phyloP scores from a whole-genome alignment of 2,888 invertebrate species.

The Cataglyphis rosenhaueri region DNA sequence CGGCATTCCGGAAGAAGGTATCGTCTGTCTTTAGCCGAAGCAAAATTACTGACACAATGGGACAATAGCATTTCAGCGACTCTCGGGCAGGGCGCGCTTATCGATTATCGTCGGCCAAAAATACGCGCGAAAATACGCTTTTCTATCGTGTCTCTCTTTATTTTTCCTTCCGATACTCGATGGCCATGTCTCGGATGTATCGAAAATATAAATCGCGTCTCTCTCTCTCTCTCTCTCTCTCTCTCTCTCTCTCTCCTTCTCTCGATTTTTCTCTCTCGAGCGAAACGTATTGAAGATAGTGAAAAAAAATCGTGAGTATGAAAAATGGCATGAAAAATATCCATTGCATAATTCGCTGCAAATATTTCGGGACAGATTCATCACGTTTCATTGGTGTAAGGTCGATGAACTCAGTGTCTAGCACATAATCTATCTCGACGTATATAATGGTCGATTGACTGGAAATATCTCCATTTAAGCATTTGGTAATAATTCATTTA shows the following conservation, averaged over 20 bases:
- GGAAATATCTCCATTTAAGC: conserved; percentile 19
- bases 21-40: conserved; percentile 34
- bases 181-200: conserved; percentile 29
- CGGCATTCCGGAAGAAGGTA: conserved; percentile 26
- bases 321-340: conserved; percentile 5
- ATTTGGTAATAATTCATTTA: conserved; percentile 41
- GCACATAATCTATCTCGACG: neutral
- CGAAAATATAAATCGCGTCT: conserved; percentile 23
- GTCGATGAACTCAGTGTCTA: conserved; percentile 20
- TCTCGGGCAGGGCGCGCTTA: conserved; percentile 49
- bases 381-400: neutral
- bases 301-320: neutral
- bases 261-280: conserved; percentile 1
- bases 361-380: neutral
- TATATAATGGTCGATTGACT: conserved; percentile 28
- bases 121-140: conserved; percentile 64
- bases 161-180: neutral
- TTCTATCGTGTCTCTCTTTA: conserved; percentile 19
- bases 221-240: neutral
- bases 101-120: conserved; percentile 68
- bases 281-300: conserved; percentile 14
- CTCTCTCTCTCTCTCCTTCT: neutral
- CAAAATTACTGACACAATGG: neutral
- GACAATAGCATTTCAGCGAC: conserved; percentile 54
- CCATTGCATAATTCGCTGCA: neutral